Conservation (phyloP, 2,888 invertebrate genomes). For the Acleris literana region DNA sequence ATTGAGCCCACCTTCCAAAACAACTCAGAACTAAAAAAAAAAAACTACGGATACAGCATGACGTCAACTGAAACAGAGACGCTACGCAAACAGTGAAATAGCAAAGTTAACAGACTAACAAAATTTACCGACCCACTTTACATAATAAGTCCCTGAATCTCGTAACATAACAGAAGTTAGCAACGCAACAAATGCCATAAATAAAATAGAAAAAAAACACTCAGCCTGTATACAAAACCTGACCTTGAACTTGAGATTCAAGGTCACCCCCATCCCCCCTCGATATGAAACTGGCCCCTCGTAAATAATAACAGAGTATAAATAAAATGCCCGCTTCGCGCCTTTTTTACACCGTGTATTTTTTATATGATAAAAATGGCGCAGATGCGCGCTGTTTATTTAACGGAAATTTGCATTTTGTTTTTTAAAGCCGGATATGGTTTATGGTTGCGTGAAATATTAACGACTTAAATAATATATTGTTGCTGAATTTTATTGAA, state of each 20-base stretch:
- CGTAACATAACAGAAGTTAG: neutral
- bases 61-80: no score
- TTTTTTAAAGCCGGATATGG: slow-evolving; percentile 3
- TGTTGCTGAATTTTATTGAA: no score
- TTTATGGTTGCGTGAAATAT: slow-evolving; percentile 2
- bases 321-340: slow-evolving; percentile 26
- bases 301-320: slow-evolving; percentile 35
- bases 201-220: slow-evolving; percentile 10
- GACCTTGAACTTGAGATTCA: slow-evolving; percentile 22
- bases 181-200: neutral
- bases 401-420: slow-evolving; percentile 20
- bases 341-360: slow-evolving; percentile 27
- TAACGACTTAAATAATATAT: no score
- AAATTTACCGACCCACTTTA: no score
- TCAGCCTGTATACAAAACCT: slow-evolving; percentile 11
- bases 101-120: no score
- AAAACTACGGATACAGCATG: no score
- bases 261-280: slow-evolving; percentile 3
- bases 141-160: neutral
- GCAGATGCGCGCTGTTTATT: slow-evolving; percentile 18
- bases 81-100: no score
- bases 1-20: no score
- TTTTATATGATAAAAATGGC: slow-evolving; percentile 26
- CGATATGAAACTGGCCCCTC: slow-evolving; percentile 10
- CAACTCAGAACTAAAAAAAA: no score